These are phyloP conservation scores for Dromas ardeola DNA, from an alignment of 2,113 vertebrate genomes.

Conservation along the genomic window DNA sequence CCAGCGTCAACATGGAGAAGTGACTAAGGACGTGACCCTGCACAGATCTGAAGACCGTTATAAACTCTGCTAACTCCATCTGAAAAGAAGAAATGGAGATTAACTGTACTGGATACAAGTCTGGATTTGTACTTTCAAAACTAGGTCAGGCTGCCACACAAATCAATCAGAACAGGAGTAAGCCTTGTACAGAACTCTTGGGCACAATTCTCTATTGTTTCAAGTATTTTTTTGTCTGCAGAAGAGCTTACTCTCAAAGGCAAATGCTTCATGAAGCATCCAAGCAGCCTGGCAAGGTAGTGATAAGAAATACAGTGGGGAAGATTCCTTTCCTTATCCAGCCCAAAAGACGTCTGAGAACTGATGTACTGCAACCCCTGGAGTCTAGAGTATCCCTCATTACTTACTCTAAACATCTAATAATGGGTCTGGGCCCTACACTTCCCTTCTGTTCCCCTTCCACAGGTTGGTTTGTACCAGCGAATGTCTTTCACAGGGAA, in stretches of 20 bases:
- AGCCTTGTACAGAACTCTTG: background rate
- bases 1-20: background rate
- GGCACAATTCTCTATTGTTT: background rate
- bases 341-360: background rate
- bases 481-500: background rate
- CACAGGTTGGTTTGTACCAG: background rate
- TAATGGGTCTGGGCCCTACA: background rate
- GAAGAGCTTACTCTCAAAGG: background rate
- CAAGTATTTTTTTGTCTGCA: background rate
- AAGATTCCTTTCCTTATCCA: background rate
- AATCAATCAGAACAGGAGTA: background rate
- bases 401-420: background rate
- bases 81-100: slow-evolving; percentile 14
- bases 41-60: background rate
- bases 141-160: slow-evolving; percentile 8
- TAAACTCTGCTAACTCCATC: background rate
- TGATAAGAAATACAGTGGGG: background rate
- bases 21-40: background rate
- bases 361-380: background rate
- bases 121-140: slow-evolving; percentile 4
- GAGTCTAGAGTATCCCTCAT: background rate
- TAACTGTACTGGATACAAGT: background rate
- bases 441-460: background rate
- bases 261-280: background rate
- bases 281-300: background rate